A percentile compares a stretch with the other conserved stretches of the same genome.
Conservation (phyloP, 2,113 vertebrate species). For the Plectropomus leopardus region DNA sequence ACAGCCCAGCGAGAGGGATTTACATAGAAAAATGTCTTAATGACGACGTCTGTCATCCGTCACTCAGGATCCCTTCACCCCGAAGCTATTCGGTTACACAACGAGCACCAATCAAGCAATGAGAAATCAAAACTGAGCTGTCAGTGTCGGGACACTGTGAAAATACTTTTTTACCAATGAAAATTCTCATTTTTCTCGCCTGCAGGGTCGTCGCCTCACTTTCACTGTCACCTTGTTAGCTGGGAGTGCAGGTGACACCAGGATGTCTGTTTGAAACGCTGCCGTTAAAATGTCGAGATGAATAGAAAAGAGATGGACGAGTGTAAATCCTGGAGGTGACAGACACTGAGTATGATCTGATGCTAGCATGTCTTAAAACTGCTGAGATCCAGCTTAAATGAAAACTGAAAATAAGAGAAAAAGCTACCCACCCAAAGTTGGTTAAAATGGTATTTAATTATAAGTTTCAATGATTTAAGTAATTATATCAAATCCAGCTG, state of each 20-base stretch:
- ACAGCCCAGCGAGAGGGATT: slow-evolving; percentile 6
- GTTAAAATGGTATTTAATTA: no score
- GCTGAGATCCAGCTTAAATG: no score
- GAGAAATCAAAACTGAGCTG: background rate
- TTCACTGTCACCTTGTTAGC: background rate
- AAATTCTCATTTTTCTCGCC: background rate
- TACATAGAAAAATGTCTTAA: slow-evolving; percentile 14
- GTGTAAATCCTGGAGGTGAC: background rate
- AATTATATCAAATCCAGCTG: no score
- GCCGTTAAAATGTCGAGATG: background rate
- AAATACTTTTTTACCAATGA: background rate
- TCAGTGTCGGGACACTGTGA: background rate
- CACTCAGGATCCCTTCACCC: background rate
- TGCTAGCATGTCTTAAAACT: background rate
- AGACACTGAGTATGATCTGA: background rate
- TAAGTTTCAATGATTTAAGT: no score
- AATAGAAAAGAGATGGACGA: background rate
- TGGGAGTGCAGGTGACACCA: background rate
- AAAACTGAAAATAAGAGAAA: no score
- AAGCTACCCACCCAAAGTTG: no score
- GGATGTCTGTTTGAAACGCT: background rate
- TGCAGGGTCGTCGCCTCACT: background rate
- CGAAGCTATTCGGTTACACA: slow-evolving; percentile 7
- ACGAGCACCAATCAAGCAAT: background rate
- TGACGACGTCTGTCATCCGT: background rate